A percentile compares a stretch with the other conserved stretches of the same genome.
phyloP scores from a whole-genome alignment of 2,797 vertebrate genomes.

The Chloroceryle amazona region DNA sequence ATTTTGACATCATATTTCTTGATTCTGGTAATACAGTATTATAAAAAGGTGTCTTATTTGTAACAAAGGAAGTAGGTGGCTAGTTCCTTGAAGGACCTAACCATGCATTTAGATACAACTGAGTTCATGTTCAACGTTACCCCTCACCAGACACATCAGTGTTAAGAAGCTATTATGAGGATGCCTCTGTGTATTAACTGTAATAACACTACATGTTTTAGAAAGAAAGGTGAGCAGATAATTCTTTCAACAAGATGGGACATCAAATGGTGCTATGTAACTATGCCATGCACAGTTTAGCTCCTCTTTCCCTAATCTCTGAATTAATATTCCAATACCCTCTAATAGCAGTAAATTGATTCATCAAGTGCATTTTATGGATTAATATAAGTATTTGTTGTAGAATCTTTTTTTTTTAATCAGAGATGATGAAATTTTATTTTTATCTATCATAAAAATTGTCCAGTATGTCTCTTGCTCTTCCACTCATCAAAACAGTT shows the following conservation, averaged over 20 bases:
- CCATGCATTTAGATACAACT: accelerated
- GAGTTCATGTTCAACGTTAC: background rate
- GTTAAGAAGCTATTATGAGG: background rate
- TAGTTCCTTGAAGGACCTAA: background rate
- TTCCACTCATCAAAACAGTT: background rate
- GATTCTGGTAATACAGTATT: background rate
- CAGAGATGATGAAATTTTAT: background rate
- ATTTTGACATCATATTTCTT: background rate
- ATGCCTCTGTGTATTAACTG: background rate
- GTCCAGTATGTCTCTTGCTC: background rate
- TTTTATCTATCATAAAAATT: background rate
- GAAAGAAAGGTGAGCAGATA: background rate
- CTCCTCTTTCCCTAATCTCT: background rate
- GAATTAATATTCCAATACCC: background rate
- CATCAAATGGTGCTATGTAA: background rate
- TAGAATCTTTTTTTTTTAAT: background rate
- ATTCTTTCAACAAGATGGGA: background rate
- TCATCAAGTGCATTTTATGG: background rate
- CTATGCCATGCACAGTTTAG: background rate
- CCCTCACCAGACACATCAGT: background rate
- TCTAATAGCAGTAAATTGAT: background rate
- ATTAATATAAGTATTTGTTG: background rate
- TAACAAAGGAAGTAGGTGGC: background rate
- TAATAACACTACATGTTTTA: background rate
- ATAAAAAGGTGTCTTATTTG: background rate